Evolutionary conservation across 2,113 vertebrate genomes (phyloP), one percentile per base, ranked within the genome.

Genomic region (Anolis carolinensis): DNA sequence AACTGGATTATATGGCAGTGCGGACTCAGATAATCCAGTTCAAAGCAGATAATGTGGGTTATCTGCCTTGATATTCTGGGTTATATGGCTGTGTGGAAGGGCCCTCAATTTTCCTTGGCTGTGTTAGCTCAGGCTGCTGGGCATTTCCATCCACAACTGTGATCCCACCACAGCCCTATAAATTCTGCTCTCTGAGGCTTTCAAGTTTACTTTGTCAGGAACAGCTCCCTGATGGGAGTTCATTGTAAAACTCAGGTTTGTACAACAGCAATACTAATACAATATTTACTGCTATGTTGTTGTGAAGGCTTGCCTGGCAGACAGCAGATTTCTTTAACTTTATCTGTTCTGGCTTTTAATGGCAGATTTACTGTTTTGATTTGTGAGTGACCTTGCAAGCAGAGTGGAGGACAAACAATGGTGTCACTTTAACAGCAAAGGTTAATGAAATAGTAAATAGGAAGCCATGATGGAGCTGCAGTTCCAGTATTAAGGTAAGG

Each of bases 401-500:
- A 74, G 44, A 50, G 25, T 30, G n/a, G 50, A 34, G 59, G 62
- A 36, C 32, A 65, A 30, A 34, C 21, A 65, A 16, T 34, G 6
- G 72, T 76, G 62, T 44, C n/a, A 25, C 73, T 76, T 84, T 44
- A 84, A 83, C 27, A 32, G 34, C 18, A 0, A 18, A 63, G 10
- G 6, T 72, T 72, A 80, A 62, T 48, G 34, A 86, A 81, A 63
- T 21, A 50, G 20, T 32, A 86, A 86, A 80, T 62, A 63, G 50
- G 34, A 59, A 86, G 70, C 39, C 0, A 39, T 32, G 76, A 5
- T 44, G 18, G 18, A 44, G 50, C 5, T 44, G 7, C 44, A 48
- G 72, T 62, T 83, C 67, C n/a, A 80, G 39, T 74, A 13, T 2
- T 55, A 78, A 36, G 65, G 14, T 70, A 81, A 50, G 14, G 55